These are phyloP conservation scores for Onychorhynchus coronatus DNA, from an alignment of 2,113 vertebrate genomes.

Conservation along the genomic window DNA sequence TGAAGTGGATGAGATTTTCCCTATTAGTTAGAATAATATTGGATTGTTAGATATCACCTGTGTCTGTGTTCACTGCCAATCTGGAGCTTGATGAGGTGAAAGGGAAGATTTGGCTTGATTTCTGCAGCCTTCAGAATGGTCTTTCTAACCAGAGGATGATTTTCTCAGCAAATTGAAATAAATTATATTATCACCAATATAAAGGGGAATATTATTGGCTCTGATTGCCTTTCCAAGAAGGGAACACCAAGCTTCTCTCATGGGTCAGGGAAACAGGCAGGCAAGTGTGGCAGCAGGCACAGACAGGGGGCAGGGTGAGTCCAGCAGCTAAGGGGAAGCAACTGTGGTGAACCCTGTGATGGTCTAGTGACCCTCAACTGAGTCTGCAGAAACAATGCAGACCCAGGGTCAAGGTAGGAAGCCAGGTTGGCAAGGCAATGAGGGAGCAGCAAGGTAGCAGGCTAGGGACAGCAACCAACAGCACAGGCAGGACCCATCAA, in stretches of 20 bases:
- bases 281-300: background rate
- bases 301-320: rapidly evolving
- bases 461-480: background rate
- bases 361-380: background rate
- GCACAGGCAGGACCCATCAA: background rate
- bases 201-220: background rate
- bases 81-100: background rate
- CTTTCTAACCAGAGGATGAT: background rate
- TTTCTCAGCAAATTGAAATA: background rate
- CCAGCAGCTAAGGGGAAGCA: background rate
- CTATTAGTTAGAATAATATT: background rate
- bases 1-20: background rate
- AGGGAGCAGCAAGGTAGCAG: rapidly evolving
- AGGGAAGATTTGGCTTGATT: background rate
- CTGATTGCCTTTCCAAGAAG: background rate
- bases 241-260: background rate
- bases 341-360: rapidly evolving
- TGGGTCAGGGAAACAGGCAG: background rate
- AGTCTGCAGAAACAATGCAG: background rate
- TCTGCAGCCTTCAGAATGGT: background rate
- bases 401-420: background rate
- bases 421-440: background rate
- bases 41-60: background rate
- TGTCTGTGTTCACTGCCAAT: rapidly evolving
- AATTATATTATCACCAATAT: background rate